A percentile compares a stretch with the other conserved stretches of the same genome.
Conservation (phyloP, 2,113 vertebrate species). For the Strix aluco region DNA sequence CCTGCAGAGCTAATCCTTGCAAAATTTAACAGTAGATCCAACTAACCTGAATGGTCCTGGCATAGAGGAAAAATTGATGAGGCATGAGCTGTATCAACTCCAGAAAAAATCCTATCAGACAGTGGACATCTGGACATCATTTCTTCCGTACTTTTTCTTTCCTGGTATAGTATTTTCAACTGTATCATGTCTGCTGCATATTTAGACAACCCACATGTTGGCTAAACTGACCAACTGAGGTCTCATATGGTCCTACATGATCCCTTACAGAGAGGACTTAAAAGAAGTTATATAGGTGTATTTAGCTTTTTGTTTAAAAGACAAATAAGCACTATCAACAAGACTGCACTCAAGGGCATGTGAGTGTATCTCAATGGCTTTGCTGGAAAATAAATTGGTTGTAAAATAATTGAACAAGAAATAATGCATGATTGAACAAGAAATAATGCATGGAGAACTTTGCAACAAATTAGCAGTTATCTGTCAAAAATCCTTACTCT, state of each 20-base stretch:
- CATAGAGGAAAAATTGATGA: not conserved
- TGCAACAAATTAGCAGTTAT: not conserved
- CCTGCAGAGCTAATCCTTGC: not conserved
- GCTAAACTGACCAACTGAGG: not conserved
- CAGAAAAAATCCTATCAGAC: not conserved
- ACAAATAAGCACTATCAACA: not conserved
- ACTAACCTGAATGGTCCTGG: not conserved
- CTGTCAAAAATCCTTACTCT: not conserved
- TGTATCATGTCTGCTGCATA: not conserved
- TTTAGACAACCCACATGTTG: not conserved
- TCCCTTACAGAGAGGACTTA: not conserved
- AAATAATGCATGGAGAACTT: not conserved
- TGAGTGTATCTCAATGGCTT: not conserved
- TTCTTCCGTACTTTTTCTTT: not conserved
- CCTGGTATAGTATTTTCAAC: not conserved
- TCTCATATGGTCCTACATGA: not conserved
- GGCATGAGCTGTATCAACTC: not conserved
- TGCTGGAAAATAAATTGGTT: not conserved
- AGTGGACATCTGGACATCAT: not conserved
- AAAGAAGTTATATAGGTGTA: not conserved
- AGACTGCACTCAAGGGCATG: not conserved
- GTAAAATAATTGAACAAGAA: not conserved
- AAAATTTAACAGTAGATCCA: not conserved
- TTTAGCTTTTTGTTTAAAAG: not conserved
- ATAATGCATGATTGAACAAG: not conserved